Evolutionary conservation across 2,888 invertebrate species (phyloP), one percentile per base, ranked within the genome.

Genomic region (Phorcus lineatus): DNA sequence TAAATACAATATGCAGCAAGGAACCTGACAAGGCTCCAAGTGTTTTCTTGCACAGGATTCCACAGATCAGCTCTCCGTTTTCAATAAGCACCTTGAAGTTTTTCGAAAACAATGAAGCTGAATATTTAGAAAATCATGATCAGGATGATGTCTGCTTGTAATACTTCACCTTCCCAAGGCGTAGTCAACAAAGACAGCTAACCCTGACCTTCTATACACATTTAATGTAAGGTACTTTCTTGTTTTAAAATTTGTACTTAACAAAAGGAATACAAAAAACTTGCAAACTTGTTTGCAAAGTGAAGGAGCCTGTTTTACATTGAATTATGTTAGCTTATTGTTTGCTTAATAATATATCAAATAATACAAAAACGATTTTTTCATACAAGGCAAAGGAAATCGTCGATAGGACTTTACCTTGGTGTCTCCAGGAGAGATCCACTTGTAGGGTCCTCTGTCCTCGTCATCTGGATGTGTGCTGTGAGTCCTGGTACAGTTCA

Each of bases 401-500:
- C 11, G 47, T 47, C 47, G 9, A 47, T 1, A 36, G 4, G 16
- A 57, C 76, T 80, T 55, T 82, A 95, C 96, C 94, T 98, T 99
- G 0, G 99, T 99, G 91, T 99, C 99, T 87, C 99, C 99, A 0
- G 99, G 99, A 1, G 99, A 98, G 84, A 99, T 99, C 98, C 98
- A 99, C 91, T 97, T 97, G 93, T 98, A 99, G 0, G 98, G 98
- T 0, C 98, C 98, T 82, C 97, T 97, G 92, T 99, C 99, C 16
- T 99, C 99, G 89, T 98, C 98, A 91, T 99, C 99, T 0, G 99
- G 99, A 95, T 99, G 99, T 54, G 98, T 98, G 78, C 97, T 97
- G 94, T 99, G 99, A 3, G 98, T 98, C 84, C 98, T 95, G 88
- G 98, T 96, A 95, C 98, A 96, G 93, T 99, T 99, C 0, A 99